Evolutionary conservation across 2,888 invertebrate genomes (phyloP).

Genomic region (Drosophila flavopinicola): DNA sequence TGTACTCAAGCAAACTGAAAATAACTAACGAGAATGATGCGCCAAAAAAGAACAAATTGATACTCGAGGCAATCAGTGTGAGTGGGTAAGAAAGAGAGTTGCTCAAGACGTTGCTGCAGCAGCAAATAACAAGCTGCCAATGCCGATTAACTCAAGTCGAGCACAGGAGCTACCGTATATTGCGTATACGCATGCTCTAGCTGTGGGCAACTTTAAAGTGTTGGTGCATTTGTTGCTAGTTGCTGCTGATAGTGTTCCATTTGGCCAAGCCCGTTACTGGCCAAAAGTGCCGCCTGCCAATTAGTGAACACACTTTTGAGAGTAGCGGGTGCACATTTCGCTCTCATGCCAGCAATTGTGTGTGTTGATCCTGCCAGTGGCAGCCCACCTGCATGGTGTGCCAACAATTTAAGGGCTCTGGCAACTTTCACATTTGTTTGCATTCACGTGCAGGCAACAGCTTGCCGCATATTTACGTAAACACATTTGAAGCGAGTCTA

Average conservation of each 20-base stretch:
- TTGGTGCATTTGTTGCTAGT: slow-evolving; percentile 12
- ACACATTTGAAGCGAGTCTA: slow-evolving; percentile 34
- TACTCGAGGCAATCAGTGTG: slow-evolving; percentile 20
- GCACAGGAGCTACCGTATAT: too few species aligned
- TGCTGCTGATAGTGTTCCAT: slow-evolving; percentile 1
- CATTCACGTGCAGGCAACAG: slow-evolving; percentile 21
- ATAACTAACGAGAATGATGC: slow-evolving; percentile 5
- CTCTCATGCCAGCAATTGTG: neutral
- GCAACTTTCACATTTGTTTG: slow-evolving; percentile 27
- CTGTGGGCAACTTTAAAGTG: slow-evolving; percentile 7
- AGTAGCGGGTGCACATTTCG: neutral
- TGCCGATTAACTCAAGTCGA: slow-evolving; percentile 9
- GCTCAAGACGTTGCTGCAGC: neutral
- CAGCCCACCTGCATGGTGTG: slow-evolving; percentile 12
- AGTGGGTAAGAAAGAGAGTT: neutral
- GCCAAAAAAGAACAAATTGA: slow-evolving; percentile 52
- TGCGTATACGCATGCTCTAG: slow-evolving; percentile 12
- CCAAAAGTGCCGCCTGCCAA: slow-evolving; percentile 33
- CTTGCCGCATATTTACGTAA: slow-evolving; percentile 28
- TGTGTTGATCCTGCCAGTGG: neutral
- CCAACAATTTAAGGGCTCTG: slow-evolving; percentile 11
- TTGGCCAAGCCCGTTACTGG: slow-evolving; percentile 6
- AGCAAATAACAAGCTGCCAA: slow-evolving; percentile 19
- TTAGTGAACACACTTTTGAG: slow-evolving; percentile 35
- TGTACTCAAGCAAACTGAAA: slow-evolving; percentile 1